phyloP scores from a whole-genome alignment of 2,113 vertebrate genomes.

The Galbula dea region DNA sequence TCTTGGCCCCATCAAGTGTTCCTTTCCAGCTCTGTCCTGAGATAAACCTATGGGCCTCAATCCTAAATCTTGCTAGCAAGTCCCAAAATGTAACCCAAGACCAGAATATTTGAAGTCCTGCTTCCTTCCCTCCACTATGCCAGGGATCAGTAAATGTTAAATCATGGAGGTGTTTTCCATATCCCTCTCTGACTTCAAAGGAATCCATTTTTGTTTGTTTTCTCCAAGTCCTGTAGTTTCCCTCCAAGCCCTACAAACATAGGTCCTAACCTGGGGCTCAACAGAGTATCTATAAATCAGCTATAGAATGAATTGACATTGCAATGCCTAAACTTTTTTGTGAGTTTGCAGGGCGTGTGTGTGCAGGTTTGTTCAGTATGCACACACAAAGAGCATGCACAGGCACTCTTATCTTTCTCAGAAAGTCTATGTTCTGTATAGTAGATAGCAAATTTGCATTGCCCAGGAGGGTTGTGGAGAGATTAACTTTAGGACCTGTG shows the following conservation, averaged over 20 bases:
- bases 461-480: not conserved
- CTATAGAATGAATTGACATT: not conserved
- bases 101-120: not conserved
- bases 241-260: not conserved
- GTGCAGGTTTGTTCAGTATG: not conserved
- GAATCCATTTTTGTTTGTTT: not conserved
- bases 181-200: not conserved
- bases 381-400: not conserved
- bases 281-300: not conserved
- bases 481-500: not conserved
- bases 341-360: not conserved
- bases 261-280: rapidly evolving
- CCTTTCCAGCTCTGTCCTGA: not conserved
- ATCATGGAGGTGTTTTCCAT: not conserved
- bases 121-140: not conserved
- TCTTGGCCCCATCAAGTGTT: not conserved
- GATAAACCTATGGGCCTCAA: not conserved
- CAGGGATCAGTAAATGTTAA: not conserved
- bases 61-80: not conserved
- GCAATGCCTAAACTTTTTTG: not conserved
- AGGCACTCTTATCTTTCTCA: not conserved
- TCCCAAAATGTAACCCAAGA: not conserved
- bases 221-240: not conserved
- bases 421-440: not conserved
- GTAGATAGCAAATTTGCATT: not conserved